Evolutionary conservation across 1,140 invertebrate genomes (phyloP), one percentile per base, ranked within the genome.

Genomic region (Steinernema khuongi): DNA sequence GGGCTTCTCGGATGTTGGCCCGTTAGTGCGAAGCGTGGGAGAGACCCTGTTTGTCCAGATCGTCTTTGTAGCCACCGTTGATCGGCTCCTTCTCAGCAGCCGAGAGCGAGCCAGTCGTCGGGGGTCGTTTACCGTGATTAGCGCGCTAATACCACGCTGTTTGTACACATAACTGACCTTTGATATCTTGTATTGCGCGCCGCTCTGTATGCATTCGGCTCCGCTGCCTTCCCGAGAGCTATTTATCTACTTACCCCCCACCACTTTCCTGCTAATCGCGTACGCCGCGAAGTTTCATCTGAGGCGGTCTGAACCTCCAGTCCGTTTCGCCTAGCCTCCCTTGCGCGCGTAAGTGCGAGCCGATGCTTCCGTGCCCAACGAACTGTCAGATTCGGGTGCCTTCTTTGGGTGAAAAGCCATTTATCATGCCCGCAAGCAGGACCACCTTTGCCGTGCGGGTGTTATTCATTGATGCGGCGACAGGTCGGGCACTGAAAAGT

Each of bases 101-200:
- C 36, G 36, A 41, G 36, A 41, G 36, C n/a, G 36, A 41, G 36
- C 36, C 36, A n/a, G 36, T 41, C 7, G 36, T n/a, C 7, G 22
- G 7, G 50, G 50, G 50, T 60, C 50, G 50, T 22, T 60, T 60
- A 60, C 50, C 22, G 50, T 60, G 50, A 60, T 60, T 60, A 60
- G 14, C 50, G 50, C 11, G 50, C 50, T 60, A 60, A 60, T 60
- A 60, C 50, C 50, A 60, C 11, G 50, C 50, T 60, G 50, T 60
- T 60, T 60, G 50, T 60, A 60, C 50, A 60, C 50, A 60, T n/a
- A 11, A 60, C 50, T 60, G 50, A 60, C 50, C 50, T 60, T 60
- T 60, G 50, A 60, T 60, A 60, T 60, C 50, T 60, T 60, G 50
- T 60, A 17, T 11, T 26, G 50, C 50, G 11, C 50, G 50, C n/a